Conservation (phyloP, 35 echinoderm and acorn worm species). For the Patiria miniata region DNA sequence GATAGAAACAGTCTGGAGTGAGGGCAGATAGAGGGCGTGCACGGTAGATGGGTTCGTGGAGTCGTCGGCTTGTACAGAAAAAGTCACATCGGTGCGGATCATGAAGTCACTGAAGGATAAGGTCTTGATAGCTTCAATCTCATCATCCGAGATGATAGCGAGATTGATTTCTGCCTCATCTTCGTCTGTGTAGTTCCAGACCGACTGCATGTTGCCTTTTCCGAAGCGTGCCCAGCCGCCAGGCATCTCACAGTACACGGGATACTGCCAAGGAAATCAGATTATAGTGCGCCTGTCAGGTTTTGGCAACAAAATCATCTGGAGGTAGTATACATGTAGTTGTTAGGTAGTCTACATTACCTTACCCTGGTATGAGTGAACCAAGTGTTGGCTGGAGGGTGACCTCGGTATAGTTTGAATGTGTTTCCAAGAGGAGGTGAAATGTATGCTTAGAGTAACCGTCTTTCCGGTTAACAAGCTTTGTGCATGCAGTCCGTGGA, state of each 20-base stretch:
- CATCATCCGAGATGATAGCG: background rate
- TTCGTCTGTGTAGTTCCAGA: constrained; percentile 32
- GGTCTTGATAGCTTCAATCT: constrained; percentile 3
- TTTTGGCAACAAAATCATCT: too few species aligned
- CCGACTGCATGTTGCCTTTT: constrained; percentile 10
- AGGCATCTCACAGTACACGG: constrained; percentile 34
- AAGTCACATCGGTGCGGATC: constrained; percentile 36
- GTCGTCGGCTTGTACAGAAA: constrained; percentile 31
- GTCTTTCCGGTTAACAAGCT: too few species aligned
- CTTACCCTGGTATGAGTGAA: too few species aligned
- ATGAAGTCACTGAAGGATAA: constrained; percentile 18
- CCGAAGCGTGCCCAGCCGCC: constrained; percentile 43
- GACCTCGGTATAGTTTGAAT: too few species aligned
- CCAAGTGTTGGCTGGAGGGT: too few species aligned
- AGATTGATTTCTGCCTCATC: background rate
- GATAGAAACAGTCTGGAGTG: background rate
- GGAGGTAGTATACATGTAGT: too few species aligned
- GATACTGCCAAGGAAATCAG: too few species aligned
- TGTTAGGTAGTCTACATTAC: too few species aligned
- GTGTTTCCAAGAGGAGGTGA: too few species aligned
- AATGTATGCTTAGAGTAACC: too few species aligned
- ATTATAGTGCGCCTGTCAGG: too few species aligned
- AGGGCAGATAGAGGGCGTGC: background rate
- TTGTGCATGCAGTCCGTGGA: too few species aligned
- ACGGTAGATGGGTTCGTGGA: constrained; percentile 26